Evolutionary conservation across 2,113 vertebrate species (phyloP).

Genomic region (Xenopus laevis): DNA sequence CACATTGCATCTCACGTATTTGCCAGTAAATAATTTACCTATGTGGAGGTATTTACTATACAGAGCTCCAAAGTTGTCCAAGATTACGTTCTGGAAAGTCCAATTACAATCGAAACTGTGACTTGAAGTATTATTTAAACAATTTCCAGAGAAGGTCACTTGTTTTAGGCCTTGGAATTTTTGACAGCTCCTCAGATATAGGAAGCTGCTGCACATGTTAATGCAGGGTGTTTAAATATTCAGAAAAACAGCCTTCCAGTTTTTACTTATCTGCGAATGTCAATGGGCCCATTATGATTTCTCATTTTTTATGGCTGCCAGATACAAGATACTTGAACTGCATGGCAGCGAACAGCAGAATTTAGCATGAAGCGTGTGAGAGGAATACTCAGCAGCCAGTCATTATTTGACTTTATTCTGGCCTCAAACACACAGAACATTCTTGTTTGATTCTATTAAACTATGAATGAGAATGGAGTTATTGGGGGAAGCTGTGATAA

Average conservation of each 20-base stretch:
- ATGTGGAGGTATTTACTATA: too few relatives aligned
- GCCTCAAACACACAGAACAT: too few relatives aligned
- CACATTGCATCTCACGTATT: too few relatives aligned
- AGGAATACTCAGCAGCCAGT: neutral
- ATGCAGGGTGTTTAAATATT: constrained; percentile 23
- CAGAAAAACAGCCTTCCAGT: constrained; percentile 15
- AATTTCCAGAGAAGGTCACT: constrained; percentile 40
- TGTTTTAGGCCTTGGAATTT: constrained; percentile 26
- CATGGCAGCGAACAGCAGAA: neutral
- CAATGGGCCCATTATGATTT: neutral
- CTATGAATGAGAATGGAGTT: too few relatives aligned
- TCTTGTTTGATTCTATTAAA: too few relatives aligned
- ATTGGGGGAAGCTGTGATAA: too few relatives aligned
- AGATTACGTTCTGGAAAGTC: constrained; percentile 11
- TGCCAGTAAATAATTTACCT: too few relatives aligned
- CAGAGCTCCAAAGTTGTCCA: too few relatives aligned
- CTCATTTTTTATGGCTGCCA: neutral
- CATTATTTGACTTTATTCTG: too few relatives aligned
- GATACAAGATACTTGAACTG: constrained; percentile 6
- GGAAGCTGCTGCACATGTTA: constrained; percentile 2
- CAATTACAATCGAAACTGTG: constrained; percentile 32
- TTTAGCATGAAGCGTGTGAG: neutral
- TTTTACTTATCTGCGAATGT: constrained; percentile 11
- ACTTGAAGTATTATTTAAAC: constrained; percentile 33
- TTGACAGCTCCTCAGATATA: constrained; percentile 30